Percentiles rank a stretch among this genome's conserved stretches.
phyloP scores from a whole-genome alignment of 35 echinoderm and acorn worm species.

The Heliocidaris tuberculata region DNA sequence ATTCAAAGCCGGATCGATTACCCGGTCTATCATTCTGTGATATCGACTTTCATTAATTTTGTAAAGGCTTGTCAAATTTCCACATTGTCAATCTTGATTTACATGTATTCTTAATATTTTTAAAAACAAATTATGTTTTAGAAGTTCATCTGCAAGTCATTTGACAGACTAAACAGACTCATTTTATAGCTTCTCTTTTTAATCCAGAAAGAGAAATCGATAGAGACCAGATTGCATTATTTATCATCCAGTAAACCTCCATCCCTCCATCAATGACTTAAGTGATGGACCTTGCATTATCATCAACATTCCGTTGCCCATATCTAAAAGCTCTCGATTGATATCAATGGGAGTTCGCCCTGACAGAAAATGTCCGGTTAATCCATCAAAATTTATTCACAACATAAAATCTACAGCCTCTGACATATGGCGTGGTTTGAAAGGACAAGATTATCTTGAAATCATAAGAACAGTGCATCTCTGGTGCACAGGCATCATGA shows the following conservation, averaged over 20 bases:
- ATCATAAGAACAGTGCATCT: not conserved
- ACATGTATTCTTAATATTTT: not conserved
- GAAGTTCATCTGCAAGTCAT: too few relatives aligned
- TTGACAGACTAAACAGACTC: too few relatives aligned
- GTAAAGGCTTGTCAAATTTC: too few relatives aligned
- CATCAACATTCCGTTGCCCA: not conserved
- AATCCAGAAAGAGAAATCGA: not conserved
- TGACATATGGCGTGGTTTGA: not conserved
- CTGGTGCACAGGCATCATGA: not conserved
- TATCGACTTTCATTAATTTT: too few relatives aligned
- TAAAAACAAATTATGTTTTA: not conserved
- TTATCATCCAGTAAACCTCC: not conserved
- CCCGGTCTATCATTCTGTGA: too few relatives aligned
- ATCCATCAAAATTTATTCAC: slow-evolving; percentile 9
- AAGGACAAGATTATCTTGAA: not conserved
- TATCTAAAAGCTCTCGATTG: not conserved
- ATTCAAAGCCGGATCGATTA: too few relatives aligned
- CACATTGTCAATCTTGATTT: too few relatives aligned
- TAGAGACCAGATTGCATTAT: not conserved
- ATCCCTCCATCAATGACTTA: not conserved
- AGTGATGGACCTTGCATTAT: not conserved
- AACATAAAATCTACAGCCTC: not conserved
- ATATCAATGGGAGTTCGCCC: not conserved
- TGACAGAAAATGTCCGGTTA: slow-evolving; percentile 30
- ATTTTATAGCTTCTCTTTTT: not conserved